A percentile compares a stretch with the other conserved stretches of the same genome.
Conservation (phyloP, 92 coral and sea anemone species). For the Siderastrea siderea region DNA sequence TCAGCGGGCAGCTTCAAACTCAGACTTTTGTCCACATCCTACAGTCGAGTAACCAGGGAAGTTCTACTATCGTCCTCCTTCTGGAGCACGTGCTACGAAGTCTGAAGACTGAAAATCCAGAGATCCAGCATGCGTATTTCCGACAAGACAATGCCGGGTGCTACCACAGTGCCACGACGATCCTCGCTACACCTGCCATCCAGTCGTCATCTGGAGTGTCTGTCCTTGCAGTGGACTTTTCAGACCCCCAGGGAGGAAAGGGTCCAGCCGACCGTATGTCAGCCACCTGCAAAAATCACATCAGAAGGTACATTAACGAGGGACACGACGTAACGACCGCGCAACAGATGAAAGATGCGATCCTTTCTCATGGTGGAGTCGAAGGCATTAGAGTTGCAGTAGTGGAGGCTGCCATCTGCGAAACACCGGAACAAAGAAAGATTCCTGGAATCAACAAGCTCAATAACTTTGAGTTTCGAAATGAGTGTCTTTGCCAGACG, state of each 20-base stretch:
- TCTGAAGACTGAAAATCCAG: constrained; percentile 34
- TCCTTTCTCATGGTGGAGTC: constrained; percentile 30
- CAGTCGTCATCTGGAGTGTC: not conserved
- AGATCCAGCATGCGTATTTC: constrained; percentile 8
- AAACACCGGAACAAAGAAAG: constrained; percentile 32
- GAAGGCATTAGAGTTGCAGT: constrained; percentile 25
- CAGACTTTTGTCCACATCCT: constrained; percentile 32
- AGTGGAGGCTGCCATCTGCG: constrained; percentile 11
- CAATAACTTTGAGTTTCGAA: constrained; percentile 48
- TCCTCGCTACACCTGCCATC: constrained; percentile 18
- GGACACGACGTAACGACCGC: constrained; percentile 40
- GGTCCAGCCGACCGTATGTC: constrained; percentile 31
- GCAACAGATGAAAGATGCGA: constrained; percentile 18
- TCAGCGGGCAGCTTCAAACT: constrained; percentile 26
- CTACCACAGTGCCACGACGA: constrained; percentile 45
- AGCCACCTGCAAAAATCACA: constrained; percentile 28
- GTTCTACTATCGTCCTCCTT: constrained; percentile 23
- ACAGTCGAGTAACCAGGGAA: constrained; percentile 41
- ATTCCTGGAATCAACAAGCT: constrained; percentile 47
- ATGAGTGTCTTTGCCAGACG: constrained; percentile 47
- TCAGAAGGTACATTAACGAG: constrained; percentile 27
- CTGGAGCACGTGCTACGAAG: constrained; percentile 38
- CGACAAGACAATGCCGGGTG: constrained; percentile 56
- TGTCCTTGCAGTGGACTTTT: constrained; percentile 23
- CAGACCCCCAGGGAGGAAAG: constrained; percentile 28